Base-by-base conservation (phyloP, 2,113 vertebrate species). In the Setophaga kirtlandii region DNA sequence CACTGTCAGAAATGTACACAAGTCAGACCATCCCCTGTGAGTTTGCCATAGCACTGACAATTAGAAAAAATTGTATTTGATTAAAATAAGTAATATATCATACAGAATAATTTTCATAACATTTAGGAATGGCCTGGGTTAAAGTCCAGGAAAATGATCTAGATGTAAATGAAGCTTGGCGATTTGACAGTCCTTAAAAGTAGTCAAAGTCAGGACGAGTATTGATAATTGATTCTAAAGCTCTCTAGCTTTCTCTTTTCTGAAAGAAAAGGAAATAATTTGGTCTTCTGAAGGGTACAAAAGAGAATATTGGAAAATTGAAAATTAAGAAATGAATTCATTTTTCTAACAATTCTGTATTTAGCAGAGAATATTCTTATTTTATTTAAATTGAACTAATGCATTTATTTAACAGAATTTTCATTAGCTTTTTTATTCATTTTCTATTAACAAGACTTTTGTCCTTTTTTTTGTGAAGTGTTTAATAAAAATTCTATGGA, bases 1-100 rank as follows among this genome's bases (percentile, higher is more conserved):
- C 98, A 98, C 99, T 99, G 99, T 99, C 99, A 99, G 98, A 98
- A 98, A 98, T 90, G 95, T 97, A 98, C 98, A 98, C 98, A 98
- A 99, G 99, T 99, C 99, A 98, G 98, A 98, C 98, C 98, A 97
- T 98, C 98, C 99, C 99, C 96, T 97, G 97, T 12, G 98, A 98
- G 97, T 98, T 98, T 98, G 96, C 97, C 90, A 91, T 97, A 95
- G 78, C 93, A 37, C 96, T 98, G 98, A 98, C 98, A 98, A 98
- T 98, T 97, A 98, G 97, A 87, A 97, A 97, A 98, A 97, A 98
- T 5, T 65, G 96, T 96, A 89, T 98, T 98, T 97, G 98, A 98
- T 98, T 97, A 97, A 98, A 98, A 97, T 96, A 97, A 98, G 97
- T 96, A 95, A 97, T 96, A 96, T 86, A 97, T 97, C 97, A 90